phyloP scores from a whole-genome alignment of 1,140 invertebrate species.

The Camponotus vicinus region DNA sequence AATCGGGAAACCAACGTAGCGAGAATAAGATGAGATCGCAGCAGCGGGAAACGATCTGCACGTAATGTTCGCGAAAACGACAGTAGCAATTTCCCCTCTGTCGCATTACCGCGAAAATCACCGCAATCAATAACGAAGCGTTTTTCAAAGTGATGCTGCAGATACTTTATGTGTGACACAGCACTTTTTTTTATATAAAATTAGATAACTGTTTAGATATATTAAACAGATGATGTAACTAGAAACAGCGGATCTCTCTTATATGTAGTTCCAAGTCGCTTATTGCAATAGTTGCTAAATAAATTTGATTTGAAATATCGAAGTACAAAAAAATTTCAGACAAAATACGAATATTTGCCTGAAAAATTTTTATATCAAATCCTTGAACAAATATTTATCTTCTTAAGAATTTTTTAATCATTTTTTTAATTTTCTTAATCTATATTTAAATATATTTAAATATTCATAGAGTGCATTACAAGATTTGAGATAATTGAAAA shows the following conservation, averaged over 20 bases:
- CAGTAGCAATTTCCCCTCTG: constrained; percentile 57
- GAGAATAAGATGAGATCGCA: constrained; percentile 46
- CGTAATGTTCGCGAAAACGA: constrained; percentile 60
- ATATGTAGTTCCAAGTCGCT: too few species aligned
- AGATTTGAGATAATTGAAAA: background rate
- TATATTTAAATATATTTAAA: background rate
- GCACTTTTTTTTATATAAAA: background rate
- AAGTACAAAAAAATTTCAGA: too few species aligned
- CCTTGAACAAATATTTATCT: background rate
- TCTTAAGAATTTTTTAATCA: too few species aligned
- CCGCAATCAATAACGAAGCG: constrained; percentile 54
- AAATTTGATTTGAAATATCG: too few species aligned
- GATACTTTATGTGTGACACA: constrained; percentile 9
- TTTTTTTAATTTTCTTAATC: too few species aligned
- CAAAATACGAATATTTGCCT: too few species aligned
- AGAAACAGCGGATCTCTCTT: too few species aligned
- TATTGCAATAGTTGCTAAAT: too few species aligned
- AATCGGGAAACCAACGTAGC: constrained; percentile 31
- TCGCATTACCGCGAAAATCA: constrained; percentile 38
- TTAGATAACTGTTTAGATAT: background rate
- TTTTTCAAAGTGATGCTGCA: constrained; percentile 44
- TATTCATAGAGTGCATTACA: background rate
- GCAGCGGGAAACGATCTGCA: constrained; percentile 12
- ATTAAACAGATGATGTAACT: too few species aligned
- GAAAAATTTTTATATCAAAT: background rate